Conservation (phyloP, 30 jellyfish, hydroid and myxozoan species). For the Cassiopea xamachana region DNA sequence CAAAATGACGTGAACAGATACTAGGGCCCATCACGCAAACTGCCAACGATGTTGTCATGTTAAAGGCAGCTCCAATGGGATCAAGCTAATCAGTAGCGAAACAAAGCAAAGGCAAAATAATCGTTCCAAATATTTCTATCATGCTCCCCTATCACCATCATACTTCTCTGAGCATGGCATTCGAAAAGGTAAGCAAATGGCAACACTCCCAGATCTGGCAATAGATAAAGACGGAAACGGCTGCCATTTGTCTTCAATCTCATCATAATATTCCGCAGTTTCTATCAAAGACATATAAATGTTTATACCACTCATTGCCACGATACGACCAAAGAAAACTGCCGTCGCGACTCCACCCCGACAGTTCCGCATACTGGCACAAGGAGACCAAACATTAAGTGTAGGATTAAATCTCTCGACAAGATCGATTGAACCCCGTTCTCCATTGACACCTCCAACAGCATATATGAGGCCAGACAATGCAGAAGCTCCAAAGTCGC, state of each 20-base stretch:
- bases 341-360: conserved; percentile 97
- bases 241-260: conserved; percentile 81
- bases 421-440: conserved; percentile 81
- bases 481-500: conserved; percentile 89
- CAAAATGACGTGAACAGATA: too few relatives aligned
- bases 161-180: conserved; percentile 22
- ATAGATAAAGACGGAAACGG: conserved; percentile 56
- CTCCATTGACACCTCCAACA: conserved; percentile 91
- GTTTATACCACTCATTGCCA: conserved; percentile 91
- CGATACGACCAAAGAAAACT: conserved; percentile 84
- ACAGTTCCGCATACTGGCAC: conserved; percentile 82
- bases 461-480: conserved; percentile 91
- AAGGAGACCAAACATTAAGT: conserved; percentile 74
- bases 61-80: not conserved
- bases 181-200: conserved; percentile 83
- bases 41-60: too few relatives aligned
- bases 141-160: not conserved
- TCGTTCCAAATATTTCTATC: not conserved
- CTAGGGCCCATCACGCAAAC: too few relatives aligned
- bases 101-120: not conserved
- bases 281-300: conserved; percentile 84
- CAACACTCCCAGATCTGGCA: conserved; percentile 90
- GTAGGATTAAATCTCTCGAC: conserved; percentile 87
- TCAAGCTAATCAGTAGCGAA: not conserved
- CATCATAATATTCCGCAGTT: conserved; percentile 92